Base-by-base conservation (phyloP, 2,888 invertebrate species). In the Drosophila engyochracea region DNA sequence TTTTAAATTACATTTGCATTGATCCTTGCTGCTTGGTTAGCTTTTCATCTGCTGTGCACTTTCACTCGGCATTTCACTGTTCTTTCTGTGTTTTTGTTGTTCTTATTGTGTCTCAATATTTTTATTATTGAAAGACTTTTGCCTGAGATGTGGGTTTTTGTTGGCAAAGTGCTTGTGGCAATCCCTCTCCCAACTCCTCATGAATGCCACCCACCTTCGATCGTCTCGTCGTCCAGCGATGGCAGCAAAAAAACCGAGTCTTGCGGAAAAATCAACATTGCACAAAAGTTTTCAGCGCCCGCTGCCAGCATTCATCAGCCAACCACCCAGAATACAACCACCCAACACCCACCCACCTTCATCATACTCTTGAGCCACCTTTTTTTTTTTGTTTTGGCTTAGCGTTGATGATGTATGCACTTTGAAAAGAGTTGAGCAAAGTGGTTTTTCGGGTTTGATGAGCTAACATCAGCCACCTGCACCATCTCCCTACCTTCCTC, bases 251-350 rank as follows among this genome's bases (percentile, higher is more conserved):
- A 85, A 85, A 84, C 73, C 85, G 85, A 85, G 74, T 89, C 89
- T 87, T 89, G 89, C 83, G 86, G 89, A 89, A 89, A 88, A 88
- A 88, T 88, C 87, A 88, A 88, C 87, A 89, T 85, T 89, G 89
- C 87, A 88, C 85, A 87, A 87, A 87, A 87, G 75, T 87, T 87
- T 86, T 77, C 71, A 76, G 37, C 66, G 44, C 37, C 73, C 35
- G 57, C 66, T 49, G 51, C 16, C 47, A 57, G 41, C 65, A 47
- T 58, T 69, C 67, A 39, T n/a, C 58, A 52, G 35, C 22, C 54
- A 41, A 65, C 28, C 49, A 28, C 49, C 62, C 35, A 9, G 52
- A 16, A 22, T 44, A 9, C 49, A 39, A n/a, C 49, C 59, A 39
- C 44, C 57, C 58, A 41, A 28, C 49, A 41, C 47, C 31, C 58